A percentile compares a stretch with the other conserved stretches of the same genome.
These are phyloP conservation scores for Drosophila bocqueti DNA, from an alignment of 1,140 invertebrate genomes.

Conservation along the genomic window DNA sequence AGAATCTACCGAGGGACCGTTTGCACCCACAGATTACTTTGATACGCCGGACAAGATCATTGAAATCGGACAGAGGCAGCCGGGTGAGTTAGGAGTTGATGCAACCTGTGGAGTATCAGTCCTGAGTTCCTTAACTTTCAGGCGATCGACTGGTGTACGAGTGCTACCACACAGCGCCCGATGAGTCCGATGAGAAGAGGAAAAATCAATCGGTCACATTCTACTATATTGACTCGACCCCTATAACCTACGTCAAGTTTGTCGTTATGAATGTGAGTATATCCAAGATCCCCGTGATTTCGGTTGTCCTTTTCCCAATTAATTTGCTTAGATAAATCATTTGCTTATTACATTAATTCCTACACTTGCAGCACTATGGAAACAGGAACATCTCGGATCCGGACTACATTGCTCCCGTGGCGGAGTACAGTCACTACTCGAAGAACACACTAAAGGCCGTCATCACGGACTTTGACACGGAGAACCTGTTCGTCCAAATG, in stretches of 20 bases:
- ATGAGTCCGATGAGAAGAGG: conserved; percentile 2
- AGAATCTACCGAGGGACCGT: conserved; percentile 11
- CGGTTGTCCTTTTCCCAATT: no score
- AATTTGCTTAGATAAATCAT: neutral
- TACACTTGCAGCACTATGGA: conserved; percentile 35
- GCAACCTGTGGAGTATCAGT: neutral
- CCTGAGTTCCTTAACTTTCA: conserved; percentile 1
- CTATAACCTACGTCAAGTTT: conserved; percentile 76
- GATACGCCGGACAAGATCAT: conserved; percentile 65
- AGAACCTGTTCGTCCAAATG: conserved; percentile 70
- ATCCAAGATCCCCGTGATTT: no score
- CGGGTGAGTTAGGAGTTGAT: conserved; percentile 32
- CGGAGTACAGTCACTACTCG: conserved; percentile 70
- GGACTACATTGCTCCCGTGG: conserved; percentile 49
- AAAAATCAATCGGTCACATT: conserved; percentile 59
- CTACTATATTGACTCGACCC: conserved; percentile 72
- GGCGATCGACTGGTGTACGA: conserved; percentile 69
- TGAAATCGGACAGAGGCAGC: conserved; percentile 63
- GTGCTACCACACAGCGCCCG: conserved; percentile 49
- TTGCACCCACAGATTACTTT: neutral
- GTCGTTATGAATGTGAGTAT: conserved; percentile 73
- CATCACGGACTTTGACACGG: conserved; percentile 59
- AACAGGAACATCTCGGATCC: conserved; percentile 8
- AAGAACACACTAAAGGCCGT: conserved; percentile 61
- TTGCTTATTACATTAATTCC: neutral